These are phyloP conservation scores for Athene cunicularia DNA, from an alignment of 2,113 vertebrate species.

Conservation along the genomic window DNA sequence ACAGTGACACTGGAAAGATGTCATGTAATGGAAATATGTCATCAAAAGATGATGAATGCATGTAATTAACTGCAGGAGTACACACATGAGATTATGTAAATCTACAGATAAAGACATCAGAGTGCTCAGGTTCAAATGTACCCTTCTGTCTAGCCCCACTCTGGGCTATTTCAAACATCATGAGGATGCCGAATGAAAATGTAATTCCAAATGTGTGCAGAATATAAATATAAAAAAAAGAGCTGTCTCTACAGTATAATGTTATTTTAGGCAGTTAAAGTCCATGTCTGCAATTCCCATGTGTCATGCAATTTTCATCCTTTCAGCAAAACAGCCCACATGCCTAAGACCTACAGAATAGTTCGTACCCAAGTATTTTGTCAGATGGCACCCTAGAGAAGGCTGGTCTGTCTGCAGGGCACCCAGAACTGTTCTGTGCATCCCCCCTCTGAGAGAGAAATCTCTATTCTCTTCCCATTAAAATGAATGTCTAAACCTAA, in stretches of 20 bases:
- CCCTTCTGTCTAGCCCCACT: not conserved
- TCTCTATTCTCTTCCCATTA: not conserved
- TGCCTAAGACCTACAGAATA: not conserved
- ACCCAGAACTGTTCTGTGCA: not conserved
- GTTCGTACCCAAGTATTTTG: not conserved
- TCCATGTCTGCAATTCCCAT: not conserved
- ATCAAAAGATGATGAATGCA: constrained; percentile 27
- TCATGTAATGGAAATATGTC: constrained; percentile 22
- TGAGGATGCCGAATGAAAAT: not conserved
- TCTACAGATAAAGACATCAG: not conserved
- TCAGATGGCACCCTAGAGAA: not conserved
- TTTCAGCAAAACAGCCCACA: not conserved
- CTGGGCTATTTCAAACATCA: not conserved
- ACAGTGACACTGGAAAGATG: not conserved
- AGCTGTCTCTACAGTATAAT: not conserved
- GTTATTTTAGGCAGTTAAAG: not conserved
- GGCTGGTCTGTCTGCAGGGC: not conserved
- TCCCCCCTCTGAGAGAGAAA: not conserved
- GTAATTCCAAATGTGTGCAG: not conserved
- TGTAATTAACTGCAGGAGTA: constrained; percentile 22
- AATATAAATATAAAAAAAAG: not conserved
- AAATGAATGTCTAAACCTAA: not conserved
- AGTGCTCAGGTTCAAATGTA: not conserved
- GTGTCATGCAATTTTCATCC: not conserved
- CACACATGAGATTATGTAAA: not conserved